These are phyloP conservation scores for Acrobasis consociella DNA, from an alignment of 2,888 invertebrate species.

Conservation along the genomic window DNA sequence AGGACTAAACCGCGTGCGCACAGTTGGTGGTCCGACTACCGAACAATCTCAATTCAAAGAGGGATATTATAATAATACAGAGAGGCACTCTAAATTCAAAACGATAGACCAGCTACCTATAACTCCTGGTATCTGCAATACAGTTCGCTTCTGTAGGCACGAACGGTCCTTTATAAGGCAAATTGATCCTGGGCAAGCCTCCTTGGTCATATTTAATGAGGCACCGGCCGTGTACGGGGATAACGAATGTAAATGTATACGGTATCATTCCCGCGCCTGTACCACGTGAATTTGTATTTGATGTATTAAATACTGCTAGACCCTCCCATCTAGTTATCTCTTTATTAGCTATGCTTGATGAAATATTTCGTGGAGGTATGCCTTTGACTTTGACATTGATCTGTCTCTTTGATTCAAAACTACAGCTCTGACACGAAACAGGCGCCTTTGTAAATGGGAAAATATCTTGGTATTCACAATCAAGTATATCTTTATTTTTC, in stretches of 20 bases:
- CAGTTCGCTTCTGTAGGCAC: background rate
- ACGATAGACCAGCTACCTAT: background rate
- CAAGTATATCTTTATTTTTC: too few relatives aligned
- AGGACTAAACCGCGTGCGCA: background rate
- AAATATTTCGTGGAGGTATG: background rate
- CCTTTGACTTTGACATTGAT: background rate
- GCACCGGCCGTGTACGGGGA: conserved; percentile 41
- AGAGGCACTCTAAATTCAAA: background rate
- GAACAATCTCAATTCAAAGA: background rate
- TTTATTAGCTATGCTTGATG: background rate
- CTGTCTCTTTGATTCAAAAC: background rate
- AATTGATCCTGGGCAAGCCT: conserved; percentile 36
- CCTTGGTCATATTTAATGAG: conserved; percentile 53
- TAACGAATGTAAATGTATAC: conserved; percentile 59
- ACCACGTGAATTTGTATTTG: conserved; percentile 13
- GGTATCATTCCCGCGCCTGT: conserved; percentile 27
- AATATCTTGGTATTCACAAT: too few relatives aligned
- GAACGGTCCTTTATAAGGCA: conserved; percentile 35
- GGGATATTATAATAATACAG: conserved; percentile 27
- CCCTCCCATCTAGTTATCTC: background rate
- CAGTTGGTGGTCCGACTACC: background rate
- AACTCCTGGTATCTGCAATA: background rate
- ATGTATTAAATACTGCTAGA: background rate
- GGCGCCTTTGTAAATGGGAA: too few relatives aligned
- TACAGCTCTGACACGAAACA: too few relatives aligned